These are phyloP conservation scores for Drosophila seguyi DNA, from an alignment of 1,140 invertebrate genomes.

Conservation along the genomic window DNA sequence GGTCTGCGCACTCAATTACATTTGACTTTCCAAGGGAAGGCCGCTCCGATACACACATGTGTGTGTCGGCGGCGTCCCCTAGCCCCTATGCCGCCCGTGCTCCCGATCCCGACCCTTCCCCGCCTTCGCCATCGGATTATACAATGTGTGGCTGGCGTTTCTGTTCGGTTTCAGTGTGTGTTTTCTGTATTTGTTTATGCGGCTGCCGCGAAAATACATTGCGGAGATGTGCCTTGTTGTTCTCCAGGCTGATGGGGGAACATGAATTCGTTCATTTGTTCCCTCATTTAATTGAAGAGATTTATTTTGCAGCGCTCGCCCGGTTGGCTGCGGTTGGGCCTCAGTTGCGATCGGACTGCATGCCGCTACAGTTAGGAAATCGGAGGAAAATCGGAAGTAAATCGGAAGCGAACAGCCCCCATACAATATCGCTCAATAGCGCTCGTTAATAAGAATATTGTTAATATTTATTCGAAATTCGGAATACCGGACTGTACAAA, in stretches of 20 bases:
- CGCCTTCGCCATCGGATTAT: slow-evolving; percentile 45
- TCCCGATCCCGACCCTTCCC: slow-evolving; percentile 25
- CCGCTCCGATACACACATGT: slow-evolving; percentile 51
- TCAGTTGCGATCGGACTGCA: slow-evolving; percentile 70
- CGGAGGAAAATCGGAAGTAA: slow-evolving; percentile 42
- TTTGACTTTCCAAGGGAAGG: slow-evolving; percentile 81
- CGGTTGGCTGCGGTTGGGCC: slow-evolving; percentile 17
- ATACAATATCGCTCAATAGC: slow-evolving; percentile 4
- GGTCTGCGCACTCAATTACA: slow-evolving; percentile 65
- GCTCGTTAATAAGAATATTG: slow-evolving; percentile 22
- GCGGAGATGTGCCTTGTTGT: slow-evolving; percentile 44
- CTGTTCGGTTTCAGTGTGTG: slow-evolving; percentile 27
- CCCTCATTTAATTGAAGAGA: slow-evolving; percentile 79
- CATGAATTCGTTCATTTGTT: slow-evolving; percentile 62
- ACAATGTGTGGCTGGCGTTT: slow-evolving; percentile 61
- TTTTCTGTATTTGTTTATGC: slow-evolving; percentile 56
- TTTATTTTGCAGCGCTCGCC: slow-evolving; percentile 62
- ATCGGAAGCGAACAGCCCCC: slow-evolving; percentile 10
- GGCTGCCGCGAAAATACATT: slow-evolving; percentile 58
- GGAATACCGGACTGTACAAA: slow-evolving; percentile 21
- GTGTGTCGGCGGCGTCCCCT: slow-evolving; percentile 14
- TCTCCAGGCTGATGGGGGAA: slow-evolving; percentile 57
- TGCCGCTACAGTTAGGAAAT: slow-evolving; percentile 50
- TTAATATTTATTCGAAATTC: slow-evolving; percentile 31
- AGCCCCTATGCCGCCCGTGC: not conserved